Conservation (phyloP, 1,140 invertebrate species). For the Megalopta genalis region DNA sequence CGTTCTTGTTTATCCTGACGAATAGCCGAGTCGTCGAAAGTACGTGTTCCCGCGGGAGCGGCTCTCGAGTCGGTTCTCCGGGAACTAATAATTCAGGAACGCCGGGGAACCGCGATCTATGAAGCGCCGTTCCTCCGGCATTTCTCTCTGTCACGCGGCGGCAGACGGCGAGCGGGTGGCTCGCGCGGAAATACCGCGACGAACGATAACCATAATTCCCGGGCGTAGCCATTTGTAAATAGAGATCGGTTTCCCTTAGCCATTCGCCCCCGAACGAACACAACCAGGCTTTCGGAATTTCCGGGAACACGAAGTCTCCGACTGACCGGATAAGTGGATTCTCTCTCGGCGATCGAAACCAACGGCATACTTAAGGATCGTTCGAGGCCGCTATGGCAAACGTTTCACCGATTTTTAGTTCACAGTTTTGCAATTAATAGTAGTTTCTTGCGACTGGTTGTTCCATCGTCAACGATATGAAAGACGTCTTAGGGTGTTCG, state of each 20-base stretch:
- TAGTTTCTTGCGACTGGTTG: too few relatives aligned
- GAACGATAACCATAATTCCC: slow-evolving; percentile 31
- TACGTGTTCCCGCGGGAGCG: background rate
- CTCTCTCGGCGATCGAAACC: too few relatives aligned
- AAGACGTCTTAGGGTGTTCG: too few relatives aligned
- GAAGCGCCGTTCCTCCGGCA: too few relatives aligned
- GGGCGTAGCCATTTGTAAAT: slow-evolving; percentile 17
- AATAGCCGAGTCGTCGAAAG: background rate
- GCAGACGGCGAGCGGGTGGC: background rate
- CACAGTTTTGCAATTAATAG: too few relatives aligned
- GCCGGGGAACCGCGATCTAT: background rate
- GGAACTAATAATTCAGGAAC: background rate
- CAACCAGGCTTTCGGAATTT: background rate
- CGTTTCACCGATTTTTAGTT: too few relatives aligned
- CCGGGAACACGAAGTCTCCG: too few relatives aligned
- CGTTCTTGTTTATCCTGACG: background rate
- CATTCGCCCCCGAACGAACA: background rate
- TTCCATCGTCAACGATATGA: too few relatives aligned
- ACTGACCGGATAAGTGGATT: too few relatives aligned
- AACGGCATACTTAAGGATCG: too few relatives aligned
- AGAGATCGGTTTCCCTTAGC: background rate
- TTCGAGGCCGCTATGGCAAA: too few relatives aligned
- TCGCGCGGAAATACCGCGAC: slow-evolving; percentile 15
- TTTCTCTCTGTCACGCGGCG: slow-evolving; percentile 20
- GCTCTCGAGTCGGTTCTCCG: background rate